Evolutionary conservation across 53 echinoderm and acorn worm genomes (phyloP).

Genomic region (Patiria pectinifera): DNA sequence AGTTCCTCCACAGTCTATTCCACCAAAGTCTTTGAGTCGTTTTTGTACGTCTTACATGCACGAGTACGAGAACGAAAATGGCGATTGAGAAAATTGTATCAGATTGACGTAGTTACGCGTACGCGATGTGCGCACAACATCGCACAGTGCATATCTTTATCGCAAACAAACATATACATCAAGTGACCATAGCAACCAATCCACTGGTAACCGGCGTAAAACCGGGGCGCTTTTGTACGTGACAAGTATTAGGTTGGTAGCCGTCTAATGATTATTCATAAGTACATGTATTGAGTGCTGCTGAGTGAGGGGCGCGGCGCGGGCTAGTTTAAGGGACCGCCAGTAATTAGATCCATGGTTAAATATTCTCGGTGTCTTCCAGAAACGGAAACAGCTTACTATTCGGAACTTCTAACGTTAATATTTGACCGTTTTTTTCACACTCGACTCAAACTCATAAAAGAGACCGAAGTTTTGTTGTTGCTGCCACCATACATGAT

Average conservation of each 20-base stretch:
- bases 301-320: no score
- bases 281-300: background rate
- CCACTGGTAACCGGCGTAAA: background rate
- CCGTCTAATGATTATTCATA: background rate
- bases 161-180: conserved; percentile 23
- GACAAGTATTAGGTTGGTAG: background rate
- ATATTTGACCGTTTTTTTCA: no score
- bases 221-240: background rate
- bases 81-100: background rate
- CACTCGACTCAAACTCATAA: no score
- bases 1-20: background rate
- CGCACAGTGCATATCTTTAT: background rate
- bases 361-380: no score
- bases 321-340: no score
- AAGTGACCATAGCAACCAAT: conserved; percentile 40
- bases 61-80: background rate
- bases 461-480: no score
- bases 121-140: background rate
- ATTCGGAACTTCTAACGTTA: no score
- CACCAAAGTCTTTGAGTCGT: background rate
- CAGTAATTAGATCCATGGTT: no score
- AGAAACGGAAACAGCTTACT: no score
- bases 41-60: background rate
- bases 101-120: background rate
- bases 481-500: no score